Evolutionary conservation across 2,113 vertebrate genomes (phyloP).

Genomic region (Dipodomys spectabilis): DNA sequence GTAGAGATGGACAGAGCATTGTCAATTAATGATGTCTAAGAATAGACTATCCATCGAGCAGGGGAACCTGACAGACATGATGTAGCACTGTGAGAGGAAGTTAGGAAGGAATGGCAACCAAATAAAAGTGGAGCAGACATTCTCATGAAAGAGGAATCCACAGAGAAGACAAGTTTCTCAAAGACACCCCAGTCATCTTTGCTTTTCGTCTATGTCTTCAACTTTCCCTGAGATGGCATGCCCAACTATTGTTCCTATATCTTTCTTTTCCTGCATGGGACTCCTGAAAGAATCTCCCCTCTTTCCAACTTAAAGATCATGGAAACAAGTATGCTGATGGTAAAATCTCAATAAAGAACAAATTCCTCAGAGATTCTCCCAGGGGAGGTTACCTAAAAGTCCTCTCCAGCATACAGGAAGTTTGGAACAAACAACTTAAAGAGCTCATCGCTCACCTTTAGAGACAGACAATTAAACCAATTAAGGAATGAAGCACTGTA

Average conservation of each 20-base stretch:
- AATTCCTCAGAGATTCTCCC: slow-evolving; percentile 55
- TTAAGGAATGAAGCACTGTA: slow-evolving; percentile 80
- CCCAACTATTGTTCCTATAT: not conserved
- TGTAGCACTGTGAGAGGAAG: not conserved
- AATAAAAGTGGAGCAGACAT: slow-evolving; percentile 4
- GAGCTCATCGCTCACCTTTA: slow-evolving; percentile 63
- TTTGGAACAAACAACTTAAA: slow-evolving; percentile 61
- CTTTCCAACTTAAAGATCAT: slow-evolving; percentile 20
- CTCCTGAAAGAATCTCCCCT: not conserved
- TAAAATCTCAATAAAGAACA: slow-evolving; percentile 63
- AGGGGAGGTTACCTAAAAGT: slow-evolving; percentile 31
- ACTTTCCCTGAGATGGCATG: not conserved
- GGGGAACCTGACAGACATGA: not conserved
- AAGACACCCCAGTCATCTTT: not conserved
- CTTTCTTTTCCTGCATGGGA: slow-evolving; percentile 3
- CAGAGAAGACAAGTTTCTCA: not conserved
- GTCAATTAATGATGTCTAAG: not conserved
- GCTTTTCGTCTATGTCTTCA: not conserved
- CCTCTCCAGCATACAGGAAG: slow-evolving; percentile 3
- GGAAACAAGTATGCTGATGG: slow-evolving; percentile 19
- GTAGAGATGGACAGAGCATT: not conserved
- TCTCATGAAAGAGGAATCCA: not conserved
- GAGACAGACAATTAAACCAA: slow-evolving; percentile 78
- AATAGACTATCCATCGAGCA: not conserved
- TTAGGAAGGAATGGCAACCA: not conserved